Evolutionary conservation across 1,140 invertebrate genomes (phyloP).

Genomic region (Archivesica marissinica): DNA sequence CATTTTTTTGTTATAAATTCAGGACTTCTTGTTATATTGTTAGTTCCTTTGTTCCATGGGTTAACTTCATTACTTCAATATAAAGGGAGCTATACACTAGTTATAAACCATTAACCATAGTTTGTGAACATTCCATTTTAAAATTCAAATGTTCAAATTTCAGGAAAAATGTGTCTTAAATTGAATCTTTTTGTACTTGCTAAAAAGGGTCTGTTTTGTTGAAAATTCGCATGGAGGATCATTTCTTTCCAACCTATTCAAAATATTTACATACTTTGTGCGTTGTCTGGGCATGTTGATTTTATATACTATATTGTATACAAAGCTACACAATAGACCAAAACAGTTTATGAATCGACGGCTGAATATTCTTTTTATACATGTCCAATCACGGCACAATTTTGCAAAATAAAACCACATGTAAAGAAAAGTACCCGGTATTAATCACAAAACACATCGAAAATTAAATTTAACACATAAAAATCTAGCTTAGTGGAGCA

Average conservation of each 20-base stretch:
- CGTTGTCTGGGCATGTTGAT: constrained; percentile 32
- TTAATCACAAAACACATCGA: constrained; percentile 18
- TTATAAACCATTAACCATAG: neutral
- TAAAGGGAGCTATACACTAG: neutral
- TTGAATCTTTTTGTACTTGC: constrained; percentile 15
- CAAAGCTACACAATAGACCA: constrained; percentile 46
- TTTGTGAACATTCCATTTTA: constrained; percentile 21
- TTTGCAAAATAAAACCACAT: constrained; percentile 33
- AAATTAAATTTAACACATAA: constrained; percentile 43
- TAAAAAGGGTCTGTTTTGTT: constrained; percentile 42
- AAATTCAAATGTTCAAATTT: constrained; percentile 52
- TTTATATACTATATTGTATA: constrained; percentile 45
- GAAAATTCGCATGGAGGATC: constrained; percentile 39
- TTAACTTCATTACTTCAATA: neutral
- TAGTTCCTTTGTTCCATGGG: neutral
- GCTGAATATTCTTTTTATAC: constrained; percentile 50
- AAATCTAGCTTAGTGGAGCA: neutral
- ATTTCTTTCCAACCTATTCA: constrained; percentile 52
- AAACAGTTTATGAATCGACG: constrained; percentile 54
- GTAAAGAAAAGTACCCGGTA: constrained; percentile 25
- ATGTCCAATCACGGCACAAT: constrained; percentile 33
- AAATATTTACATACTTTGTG: constrained; percentile 57
- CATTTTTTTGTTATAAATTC: neutral
- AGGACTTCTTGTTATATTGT: neutral
- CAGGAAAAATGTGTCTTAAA: constrained; percentile 36